phyloP scores from a whole-genome alignment of 2,113 vertebrate species.

The cattle (Bos taurus) region DNA sequence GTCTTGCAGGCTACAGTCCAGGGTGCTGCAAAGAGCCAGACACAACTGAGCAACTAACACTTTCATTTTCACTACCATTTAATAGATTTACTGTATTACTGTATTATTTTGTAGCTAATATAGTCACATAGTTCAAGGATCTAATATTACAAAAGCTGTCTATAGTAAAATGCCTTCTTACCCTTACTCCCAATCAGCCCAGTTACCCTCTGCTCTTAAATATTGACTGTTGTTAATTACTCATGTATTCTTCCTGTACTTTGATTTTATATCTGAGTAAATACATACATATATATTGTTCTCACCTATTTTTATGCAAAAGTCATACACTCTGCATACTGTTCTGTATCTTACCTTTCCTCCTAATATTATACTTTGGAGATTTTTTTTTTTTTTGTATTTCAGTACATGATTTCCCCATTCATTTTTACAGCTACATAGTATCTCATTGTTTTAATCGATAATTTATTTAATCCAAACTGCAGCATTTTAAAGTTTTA shows the following conservation, averaged over 20 bases:
- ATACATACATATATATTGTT: not conserved
- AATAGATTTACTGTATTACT: not conserved
- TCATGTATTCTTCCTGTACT: not conserved
- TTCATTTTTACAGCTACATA: not conserved
- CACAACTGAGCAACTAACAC: not conserved
- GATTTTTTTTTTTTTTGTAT: not conserved
- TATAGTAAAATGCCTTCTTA: not conserved
- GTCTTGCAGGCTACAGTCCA: not conserved
- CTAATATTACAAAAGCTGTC: not conserved
- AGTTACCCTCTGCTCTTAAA: not conserved
- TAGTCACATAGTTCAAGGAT: not conserved
- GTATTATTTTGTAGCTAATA: not conserved
- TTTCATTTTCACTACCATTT: not conserved
- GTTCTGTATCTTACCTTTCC: not conserved
- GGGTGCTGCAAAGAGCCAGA: not conserved
- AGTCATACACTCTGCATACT: not conserved
- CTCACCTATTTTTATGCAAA: not conserved
- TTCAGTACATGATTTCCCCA: not conserved
- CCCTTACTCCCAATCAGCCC: not conserved
- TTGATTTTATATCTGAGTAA: conserved; percentile 1
- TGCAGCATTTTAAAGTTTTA: not conserved
- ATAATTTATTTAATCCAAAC: not conserved
- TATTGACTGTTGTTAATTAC: not conserved
- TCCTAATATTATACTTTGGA: not conserved
- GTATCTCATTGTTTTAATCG: not conserved